Evolutionary conservation across 2,797 vertebrate genomes (phyloP), one percentile per base, ranked within the genome.

Genomic region (Molossus molossus): DNA sequence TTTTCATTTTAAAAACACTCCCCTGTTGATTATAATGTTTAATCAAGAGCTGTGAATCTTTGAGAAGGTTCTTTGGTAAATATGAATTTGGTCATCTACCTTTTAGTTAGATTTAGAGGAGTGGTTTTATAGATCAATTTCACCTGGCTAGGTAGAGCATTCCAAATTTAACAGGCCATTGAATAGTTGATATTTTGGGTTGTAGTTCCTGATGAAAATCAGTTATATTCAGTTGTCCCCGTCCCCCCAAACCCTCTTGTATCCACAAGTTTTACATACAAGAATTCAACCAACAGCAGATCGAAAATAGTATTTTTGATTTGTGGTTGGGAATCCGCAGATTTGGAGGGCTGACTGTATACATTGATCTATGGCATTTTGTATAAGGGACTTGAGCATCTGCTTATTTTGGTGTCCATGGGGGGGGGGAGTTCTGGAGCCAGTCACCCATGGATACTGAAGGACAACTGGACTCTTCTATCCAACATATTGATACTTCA

Each of bases 1-100:
- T 72, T 40, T 48, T 93, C 55, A 64, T 92, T 84, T 84, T 45
- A n/a, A 81, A 92, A 92, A 92, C 29, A 81, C 13, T 91, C 25
- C 25, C 65, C 33, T 40, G 40, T 60, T 55, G 72, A 82, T 91
- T 85, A 37, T 72, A 58, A 80, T 80, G 40, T 64, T 92, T 55
- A 86, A 11, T 23, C 20, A 79, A 93, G 33, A n/a, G 18, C 27
- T 73, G 73, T 37, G 17, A 37, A 84, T 65, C 12, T 94, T 55
- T 29, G 64, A 69, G 37, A 25, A 77, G 1, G 17, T 76, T 83
- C 79, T 95, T 69, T 10, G 45, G 45, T 83, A 58, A 86, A 72
- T 89, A n/a, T 17, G 65, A 72, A 79, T 62, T 62, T 55, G 60
- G 9, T 27, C 20, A 40, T 76, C 62, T 53, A 67, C 23, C 62